These are phyloP conservation scores for Scaptomyza hsui DNA, from an alignment of 1,140 invertebrate species.

Conservation along the genomic window DNA sequence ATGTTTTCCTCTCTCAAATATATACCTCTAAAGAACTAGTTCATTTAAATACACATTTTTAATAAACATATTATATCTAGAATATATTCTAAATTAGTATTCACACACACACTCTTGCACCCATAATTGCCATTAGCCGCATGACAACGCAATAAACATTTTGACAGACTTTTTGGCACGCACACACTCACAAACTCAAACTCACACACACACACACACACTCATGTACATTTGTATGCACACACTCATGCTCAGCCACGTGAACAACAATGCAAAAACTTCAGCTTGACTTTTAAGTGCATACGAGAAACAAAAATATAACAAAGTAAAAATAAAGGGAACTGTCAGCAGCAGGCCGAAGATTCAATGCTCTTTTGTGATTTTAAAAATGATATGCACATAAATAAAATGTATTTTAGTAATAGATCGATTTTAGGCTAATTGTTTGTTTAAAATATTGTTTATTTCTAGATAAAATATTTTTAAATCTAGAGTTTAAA, in stretches of 20 bases:
- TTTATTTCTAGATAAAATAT: too few relatives aligned
- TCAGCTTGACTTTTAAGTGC: slow-evolving; percentile 42
- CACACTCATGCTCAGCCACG: slow-evolving; percentile 5
- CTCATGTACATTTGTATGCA: neutral
- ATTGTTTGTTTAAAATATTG: too few relatives aligned
- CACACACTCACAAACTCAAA: slow-evolving; percentile 7
- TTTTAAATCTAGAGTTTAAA: too few relatives aligned
- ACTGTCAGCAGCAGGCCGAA: too few relatives aligned
- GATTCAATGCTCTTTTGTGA: too few relatives aligned
- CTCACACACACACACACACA: slow-evolving; percentile 8
- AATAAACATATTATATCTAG: neutral
- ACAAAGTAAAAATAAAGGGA: neutral
- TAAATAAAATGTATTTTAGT: too few relatives aligned
- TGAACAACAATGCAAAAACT: slow-evolving; percentile 28
- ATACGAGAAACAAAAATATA: slow-evolving; percentile 5
- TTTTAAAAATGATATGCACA: too few relatives aligned
- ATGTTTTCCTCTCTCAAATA: too few relatives aligned
- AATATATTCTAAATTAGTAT: neutral
- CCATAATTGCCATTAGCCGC: slow-evolving; percentile 31
- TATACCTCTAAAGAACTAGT: neutral
- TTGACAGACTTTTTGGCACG: slow-evolving; percentile 41
- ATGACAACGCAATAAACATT: slow-evolving; percentile 45
- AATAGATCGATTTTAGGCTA: too few relatives aligned
- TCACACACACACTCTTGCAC: neutral
- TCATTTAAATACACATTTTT: neutral